A percentile compares a stretch with the other conserved stretches of the same genome.
Conservation (phyloP, 2,797 vertebrate genomes). For the Takifugu ocellatus region DNA sequence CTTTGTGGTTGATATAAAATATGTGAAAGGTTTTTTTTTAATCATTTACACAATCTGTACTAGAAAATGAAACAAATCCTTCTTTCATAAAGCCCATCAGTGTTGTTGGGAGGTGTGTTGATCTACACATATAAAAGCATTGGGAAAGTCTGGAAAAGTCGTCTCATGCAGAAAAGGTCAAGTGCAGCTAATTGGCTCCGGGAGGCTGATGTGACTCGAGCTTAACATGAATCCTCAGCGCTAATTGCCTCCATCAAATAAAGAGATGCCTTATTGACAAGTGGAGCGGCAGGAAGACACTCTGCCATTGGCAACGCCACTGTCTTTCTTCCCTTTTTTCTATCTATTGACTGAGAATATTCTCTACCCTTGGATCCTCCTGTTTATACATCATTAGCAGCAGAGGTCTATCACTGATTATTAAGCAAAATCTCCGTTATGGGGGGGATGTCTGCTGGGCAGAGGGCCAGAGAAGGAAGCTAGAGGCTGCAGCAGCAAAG, state of each 20-base stretch:
- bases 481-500: slow-evolving; percentile 17
- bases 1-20: no score
- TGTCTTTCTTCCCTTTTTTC: slow-evolving; percentile 32
- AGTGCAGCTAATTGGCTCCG: slow-evolving; percentile 62
- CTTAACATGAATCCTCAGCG: slow-evolving; percentile 38
- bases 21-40: no score
- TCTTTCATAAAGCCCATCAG: no score
- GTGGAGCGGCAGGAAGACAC: slow-evolving; percentile 50
- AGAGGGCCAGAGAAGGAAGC: slow-evolving; percentile 40
- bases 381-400: slow-evolving; percentile 70
- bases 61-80: no score
- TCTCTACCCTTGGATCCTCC: slow-evolving; percentile 46
- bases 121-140: not conserved
- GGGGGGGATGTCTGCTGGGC: slow-evolving; percentile 66
- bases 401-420: slow-evolving; percentile 72
- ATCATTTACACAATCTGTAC: no score
- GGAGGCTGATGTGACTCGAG: slow-evolving; percentile 48
- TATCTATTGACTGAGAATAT: slow-evolving; percentile 66
- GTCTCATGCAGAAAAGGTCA: slow-evolving; percentile 63
- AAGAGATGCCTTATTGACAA: slow-evolving; percentile 64
- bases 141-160: slow-evolving; percentile 26
- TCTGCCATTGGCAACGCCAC: slow-evolving; percentile 48
- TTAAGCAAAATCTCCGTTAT: slow-evolving; percentile 74
- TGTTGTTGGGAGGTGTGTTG: no score
- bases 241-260: slow-evolving; percentile 62